Conservation (phyloP, 2,113 vertebrate species). For the Pangasianodon gigas region DNA sequence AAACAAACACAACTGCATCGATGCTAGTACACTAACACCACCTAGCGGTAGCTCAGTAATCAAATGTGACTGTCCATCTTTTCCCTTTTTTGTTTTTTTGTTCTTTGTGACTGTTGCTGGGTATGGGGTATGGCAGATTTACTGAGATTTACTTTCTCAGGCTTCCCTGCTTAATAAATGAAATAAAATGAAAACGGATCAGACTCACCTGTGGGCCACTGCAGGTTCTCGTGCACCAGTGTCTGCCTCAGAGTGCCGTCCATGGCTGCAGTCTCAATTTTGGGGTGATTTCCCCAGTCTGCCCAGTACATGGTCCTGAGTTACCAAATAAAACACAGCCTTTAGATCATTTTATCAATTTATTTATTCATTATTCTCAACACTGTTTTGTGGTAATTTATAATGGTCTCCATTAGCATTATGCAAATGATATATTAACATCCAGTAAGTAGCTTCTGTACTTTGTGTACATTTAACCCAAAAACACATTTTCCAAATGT, state of each 20-base stretch:
- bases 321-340: constrained; percentile 4
- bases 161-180: neutral
- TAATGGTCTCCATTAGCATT: neutral
- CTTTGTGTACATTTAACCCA: neutral
- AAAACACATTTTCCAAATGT: too few relatives aligned
- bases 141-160: neutral
- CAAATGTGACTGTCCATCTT: neutral
- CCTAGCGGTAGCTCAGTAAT: neutral
- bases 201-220: constrained; percentile 89
- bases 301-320: constrained; percentile 97
- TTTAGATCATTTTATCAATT: neutral
- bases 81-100: neutral
- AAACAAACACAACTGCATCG: neutral
- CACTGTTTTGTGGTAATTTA: neutral
- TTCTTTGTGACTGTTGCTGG: neutral
- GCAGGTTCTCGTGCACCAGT: constrained; percentile 91
- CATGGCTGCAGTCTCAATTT: constrained; percentile 96
- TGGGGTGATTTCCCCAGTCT: constrained; percentile 98
- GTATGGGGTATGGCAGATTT: neutral
- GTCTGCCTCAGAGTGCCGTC: constrained; percentile 93
- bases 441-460: neutral
- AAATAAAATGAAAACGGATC: neutral
- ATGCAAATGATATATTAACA: neutral
- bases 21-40: neutral
- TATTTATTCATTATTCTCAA: neutral